Conservation (phyloP, 2,888 invertebrate genomes). For the Digitonthophagus gazella region DNA sequence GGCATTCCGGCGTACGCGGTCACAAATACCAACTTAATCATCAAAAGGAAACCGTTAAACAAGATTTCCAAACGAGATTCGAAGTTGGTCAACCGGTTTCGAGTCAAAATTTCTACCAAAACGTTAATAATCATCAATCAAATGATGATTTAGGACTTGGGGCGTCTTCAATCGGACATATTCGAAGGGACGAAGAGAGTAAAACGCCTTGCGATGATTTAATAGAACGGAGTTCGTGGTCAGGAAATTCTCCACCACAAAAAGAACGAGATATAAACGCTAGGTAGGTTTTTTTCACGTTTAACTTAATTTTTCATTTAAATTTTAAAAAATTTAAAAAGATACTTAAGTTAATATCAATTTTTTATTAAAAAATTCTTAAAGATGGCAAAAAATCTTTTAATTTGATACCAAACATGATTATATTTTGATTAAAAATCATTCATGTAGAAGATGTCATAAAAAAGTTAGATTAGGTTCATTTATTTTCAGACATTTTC, state of each 20-base stretch:
- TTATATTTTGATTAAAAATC: neutral
- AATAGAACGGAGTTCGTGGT: slow-evolving; percentile 39
- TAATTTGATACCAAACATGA: too few relatives aligned
- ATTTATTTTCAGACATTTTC: too few relatives aligned
- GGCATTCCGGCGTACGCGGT: slow-evolving; percentile 62
- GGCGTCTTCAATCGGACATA: neutral
- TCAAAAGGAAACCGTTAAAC: neutral
- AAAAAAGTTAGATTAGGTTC: neutral
- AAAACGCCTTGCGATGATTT: slow-evolving; percentile 16
- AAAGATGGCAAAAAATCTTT: too few relatives aligned
- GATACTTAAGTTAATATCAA: slow-evolving; percentile 1
- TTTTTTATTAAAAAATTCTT: neutral
- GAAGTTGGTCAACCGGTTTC: slow-evolving; percentile 48
- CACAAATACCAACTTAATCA: too few relatives aligned
- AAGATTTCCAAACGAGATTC: slow-evolving; percentile 34
- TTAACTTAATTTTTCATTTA: neutral
- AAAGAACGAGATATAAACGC: slow-evolving; percentile 33
- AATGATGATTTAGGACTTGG: neutral
- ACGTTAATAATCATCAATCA: neutral
- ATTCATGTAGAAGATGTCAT: neutral
- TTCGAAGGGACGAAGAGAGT: neutral
- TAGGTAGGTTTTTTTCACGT: neutral
- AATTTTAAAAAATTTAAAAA: neutral
- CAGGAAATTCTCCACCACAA: slow-evolving; percentile 44
- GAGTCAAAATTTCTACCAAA: slow-evolving; percentile 40